A percentile compares a stretch with the other conserved stretches of the same genome.
Evolutionary conservation across 2,888 invertebrate genomes (phyloP).

Genomic region (Zootermopsis nevadensis): DNA sequence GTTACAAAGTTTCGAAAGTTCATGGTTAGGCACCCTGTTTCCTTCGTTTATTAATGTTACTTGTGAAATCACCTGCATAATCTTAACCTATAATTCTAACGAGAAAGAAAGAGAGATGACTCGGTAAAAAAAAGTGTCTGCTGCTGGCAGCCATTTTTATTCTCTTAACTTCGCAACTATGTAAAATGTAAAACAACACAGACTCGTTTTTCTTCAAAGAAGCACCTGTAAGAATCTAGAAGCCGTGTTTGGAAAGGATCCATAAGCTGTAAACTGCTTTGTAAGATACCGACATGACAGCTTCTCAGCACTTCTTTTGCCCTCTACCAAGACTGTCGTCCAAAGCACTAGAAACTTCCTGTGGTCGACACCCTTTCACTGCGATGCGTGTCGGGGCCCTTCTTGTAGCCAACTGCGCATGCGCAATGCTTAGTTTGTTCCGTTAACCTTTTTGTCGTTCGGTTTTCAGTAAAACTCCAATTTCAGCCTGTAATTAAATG

Average conservation of each 20-base stretch:
- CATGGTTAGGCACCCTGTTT: no score
- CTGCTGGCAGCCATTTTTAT: neutral
- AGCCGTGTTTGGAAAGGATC: constrained; percentile 39
- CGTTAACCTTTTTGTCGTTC: no score
- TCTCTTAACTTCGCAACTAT: neutral
- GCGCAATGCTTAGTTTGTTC: no score
- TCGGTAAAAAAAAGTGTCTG: neutral
- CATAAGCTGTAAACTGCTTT: constrained; percentile 14
- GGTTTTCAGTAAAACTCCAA: no score
- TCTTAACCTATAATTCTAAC: neutral
- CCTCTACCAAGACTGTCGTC: neutral
- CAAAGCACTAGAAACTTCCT: neutral
- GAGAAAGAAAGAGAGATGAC: neutral
- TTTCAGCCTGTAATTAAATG: no score
- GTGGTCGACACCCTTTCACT: neutral
- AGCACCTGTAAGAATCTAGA: constrained; percentile 1
- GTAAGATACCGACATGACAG: constrained; percentile 30
- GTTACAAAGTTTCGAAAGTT: no score
- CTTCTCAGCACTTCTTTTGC: neutral
- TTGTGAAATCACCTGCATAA: neutral
- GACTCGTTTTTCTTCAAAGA: neutral
- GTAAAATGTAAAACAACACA: neutral
- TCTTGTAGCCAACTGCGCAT: no score
- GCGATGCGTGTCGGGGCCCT: no score
- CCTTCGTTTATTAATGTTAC: no score